phyloP scores from a whole-genome alignment of 2,888 invertebrate genomes.

The Polietes domitor region DNA sequence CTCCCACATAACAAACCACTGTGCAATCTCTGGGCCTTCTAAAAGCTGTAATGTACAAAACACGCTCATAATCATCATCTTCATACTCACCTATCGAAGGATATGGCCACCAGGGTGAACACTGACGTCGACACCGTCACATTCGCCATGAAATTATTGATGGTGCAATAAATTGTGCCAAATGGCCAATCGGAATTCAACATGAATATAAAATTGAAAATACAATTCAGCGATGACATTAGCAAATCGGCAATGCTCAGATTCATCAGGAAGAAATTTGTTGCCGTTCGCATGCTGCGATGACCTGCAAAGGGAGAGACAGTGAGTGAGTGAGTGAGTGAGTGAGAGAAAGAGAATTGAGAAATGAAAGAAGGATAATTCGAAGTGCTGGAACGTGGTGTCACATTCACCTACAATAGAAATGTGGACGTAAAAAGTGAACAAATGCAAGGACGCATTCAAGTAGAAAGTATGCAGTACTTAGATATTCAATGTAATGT shows the following conservation, averaged over 20 bases:
- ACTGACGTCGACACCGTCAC: slow-evolving; percentile 96
- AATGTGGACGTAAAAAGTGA: no score
- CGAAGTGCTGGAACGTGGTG: no score
- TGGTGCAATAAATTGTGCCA: slow-evolving; percentile 92
- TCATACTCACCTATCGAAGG: slow-evolving; percentile 91
- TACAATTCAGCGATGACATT: slow-evolving; percentile 93
- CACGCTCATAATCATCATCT: slow-evolving; percentile 63
- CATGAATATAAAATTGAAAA: slow-evolving; percentile 95
- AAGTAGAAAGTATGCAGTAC: no score
- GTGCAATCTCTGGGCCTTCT: not conserved
- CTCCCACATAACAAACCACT: slow-evolving; percentile 81
- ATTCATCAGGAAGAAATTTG: slow-evolving; percentile 95
- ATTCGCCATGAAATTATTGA: slow-evolving; percentile 95
- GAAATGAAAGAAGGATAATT: not conserved
- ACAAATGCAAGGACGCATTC: no score
- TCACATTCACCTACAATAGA: no score
- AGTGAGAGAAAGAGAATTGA: slow-evolving; percentile 14
- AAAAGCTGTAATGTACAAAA: slow-evolving; percentile 79
- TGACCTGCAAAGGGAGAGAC: slow-evolving; percentile 84
- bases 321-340: slow-evolving; percentile 23
- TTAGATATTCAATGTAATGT: no score
- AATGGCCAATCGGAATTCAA: slow-evolving; percentile 94
- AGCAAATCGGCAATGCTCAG: slow-evolving; percentile 93
- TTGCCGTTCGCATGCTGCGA: slow-evolving; percentile 92
- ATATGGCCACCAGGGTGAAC: slow-evolving; percentile 96